phyloP scores from a whole-genome alignment of 2,113 vertebrate genomes.

The Charadrius vociferus region DNA sequence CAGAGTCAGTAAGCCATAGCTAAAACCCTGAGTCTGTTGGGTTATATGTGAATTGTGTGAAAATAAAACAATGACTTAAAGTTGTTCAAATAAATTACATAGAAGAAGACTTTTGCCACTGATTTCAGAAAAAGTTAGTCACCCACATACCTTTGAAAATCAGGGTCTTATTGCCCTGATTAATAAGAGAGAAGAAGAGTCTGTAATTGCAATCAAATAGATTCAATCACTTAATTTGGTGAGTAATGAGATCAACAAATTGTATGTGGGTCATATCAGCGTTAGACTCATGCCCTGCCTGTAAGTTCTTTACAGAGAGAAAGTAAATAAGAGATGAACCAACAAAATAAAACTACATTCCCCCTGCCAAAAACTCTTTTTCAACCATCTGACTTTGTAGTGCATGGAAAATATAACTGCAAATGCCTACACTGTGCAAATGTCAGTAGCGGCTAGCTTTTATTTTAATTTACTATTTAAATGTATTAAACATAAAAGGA shows the following conservation, averaged over 20 bases:
- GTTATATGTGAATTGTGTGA: neutral
- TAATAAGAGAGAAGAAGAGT: slow-evolving; percentile 15
- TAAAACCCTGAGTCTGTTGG: neutral
- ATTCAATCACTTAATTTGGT: slow-evolving; percentile 45
- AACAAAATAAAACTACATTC: neutral
- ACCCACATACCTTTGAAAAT: slow-evolving; percentile 21
- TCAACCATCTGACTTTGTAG: neutral
- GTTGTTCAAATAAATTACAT: neutral
- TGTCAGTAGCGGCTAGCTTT: slow-evolving; percentile 5
- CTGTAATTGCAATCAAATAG: slow-evolving; percentile 65
- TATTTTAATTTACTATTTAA: slow-evolving; percentile 51
- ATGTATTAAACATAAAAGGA: slow-evolving; percentile 51
- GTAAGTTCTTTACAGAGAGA: neutral
- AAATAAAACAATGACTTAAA: neutral
- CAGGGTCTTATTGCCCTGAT: slow-evolving; percentile 29
- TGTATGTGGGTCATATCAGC: slow-evolving; percentile 33
- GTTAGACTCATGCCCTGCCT: neutral
- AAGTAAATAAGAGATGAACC: neutral
- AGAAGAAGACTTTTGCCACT: neutral
- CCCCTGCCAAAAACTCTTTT: neutral
- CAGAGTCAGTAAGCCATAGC: neutral
- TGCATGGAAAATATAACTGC: neutral
- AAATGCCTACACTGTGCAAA: neutral
- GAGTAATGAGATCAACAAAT: slow-evolving; percentile 47
- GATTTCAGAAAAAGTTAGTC: slow-evolving; percentile 19